Percentiles rank a stretch among this genome's conserved stretches.
Conservation (phyloP, 2,113 vertebrate species). For the Monopterus albus region DNA sequence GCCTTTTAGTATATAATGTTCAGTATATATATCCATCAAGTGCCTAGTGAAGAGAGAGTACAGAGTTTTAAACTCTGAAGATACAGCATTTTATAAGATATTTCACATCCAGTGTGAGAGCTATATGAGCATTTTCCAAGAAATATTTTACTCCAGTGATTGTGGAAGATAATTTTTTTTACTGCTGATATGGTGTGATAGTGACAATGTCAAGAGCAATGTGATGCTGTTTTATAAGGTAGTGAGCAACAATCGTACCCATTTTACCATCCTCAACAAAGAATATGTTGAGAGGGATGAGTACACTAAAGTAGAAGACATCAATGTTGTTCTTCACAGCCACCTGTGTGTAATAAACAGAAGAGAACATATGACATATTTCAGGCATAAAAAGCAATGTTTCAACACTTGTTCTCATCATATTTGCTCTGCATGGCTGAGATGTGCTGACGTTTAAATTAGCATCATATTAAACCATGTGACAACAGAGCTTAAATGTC, state of each 20-base stretch:
- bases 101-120: too few species aligned
- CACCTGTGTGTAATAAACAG: conserved; percentile 83
- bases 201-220: too few species aligned
- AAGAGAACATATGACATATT: neutral
- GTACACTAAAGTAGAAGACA: conserved; percentile 99
- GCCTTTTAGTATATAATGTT: too few species aligned
- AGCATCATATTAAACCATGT: too few species aligned
- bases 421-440: neutral
- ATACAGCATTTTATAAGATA: too few species aligned
- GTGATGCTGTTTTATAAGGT: too few species aligned
- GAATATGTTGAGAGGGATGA: conserved; percentile 96
- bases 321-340: conserved; percentile 99
- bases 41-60: too few species aligned
- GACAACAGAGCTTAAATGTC: too few species aligned
- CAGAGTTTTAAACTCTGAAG: too few species aligned
- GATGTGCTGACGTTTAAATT: neutral
- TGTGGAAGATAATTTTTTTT: neutral
- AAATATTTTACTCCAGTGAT: neutral
- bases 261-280: conserved; percentile 99
- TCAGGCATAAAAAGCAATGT: neutral
- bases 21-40: too few species aligned
- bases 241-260: conserved; percentile 85
- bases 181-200: neutral
- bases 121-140: too few species aligned
- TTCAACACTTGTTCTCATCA: neutral